Percentiles rank a stretch among this genome's conserved stretches.
Conservation (phyloP, 2,888 invertebrate genomes). For the Torymus tubicola region DNA sequence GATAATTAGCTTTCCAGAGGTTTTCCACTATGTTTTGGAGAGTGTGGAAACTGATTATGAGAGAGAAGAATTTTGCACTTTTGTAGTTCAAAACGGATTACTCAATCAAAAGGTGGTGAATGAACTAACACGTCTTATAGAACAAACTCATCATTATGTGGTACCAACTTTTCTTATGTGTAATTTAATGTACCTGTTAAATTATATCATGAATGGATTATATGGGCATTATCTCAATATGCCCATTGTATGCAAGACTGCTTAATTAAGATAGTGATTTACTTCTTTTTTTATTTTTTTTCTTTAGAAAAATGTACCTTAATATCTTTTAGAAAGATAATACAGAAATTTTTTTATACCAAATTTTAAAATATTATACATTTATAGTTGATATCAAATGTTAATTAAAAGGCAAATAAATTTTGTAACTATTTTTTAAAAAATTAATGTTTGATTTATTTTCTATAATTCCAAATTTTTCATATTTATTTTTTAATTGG, state of each 20-base stretch:
- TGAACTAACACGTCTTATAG: constrained; percentile 29
- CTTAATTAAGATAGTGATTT: not conserved
- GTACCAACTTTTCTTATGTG: constrained; percentile 30
- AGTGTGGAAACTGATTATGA: constrained; percentile 20
- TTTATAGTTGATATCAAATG: too few species aligned
- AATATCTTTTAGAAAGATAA: too few species aligned
- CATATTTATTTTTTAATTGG: too few species aligned
- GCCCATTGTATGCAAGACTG: constrained; percentile 7
- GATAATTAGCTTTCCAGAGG: not conserved
- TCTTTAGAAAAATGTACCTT: too few species aligned
- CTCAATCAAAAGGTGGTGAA: constrained; percentile 20
- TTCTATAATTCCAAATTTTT: too few species aligned
- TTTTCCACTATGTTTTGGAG: constrained; percentile 12
- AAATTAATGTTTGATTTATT: too few species aligned
- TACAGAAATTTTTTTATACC: too few species aligned
- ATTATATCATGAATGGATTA: constrained; percentile 23
- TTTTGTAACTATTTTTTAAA: too few species aligned
- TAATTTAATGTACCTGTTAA: constrained; percentile 11
- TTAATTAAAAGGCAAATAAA: too few species aligned
- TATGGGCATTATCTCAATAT: constrained; percentile 19
- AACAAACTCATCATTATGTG: constrained; percentile 24
- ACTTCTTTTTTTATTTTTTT: not conserved
- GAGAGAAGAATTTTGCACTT: constrained; percentile 18
- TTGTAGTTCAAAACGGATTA: constrained; percentile 8
- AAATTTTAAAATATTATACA: too few species aligned